Conservation (phyloP, 2,888 invertebrate species). For the Yponomeuta cagnagella region DNA sequence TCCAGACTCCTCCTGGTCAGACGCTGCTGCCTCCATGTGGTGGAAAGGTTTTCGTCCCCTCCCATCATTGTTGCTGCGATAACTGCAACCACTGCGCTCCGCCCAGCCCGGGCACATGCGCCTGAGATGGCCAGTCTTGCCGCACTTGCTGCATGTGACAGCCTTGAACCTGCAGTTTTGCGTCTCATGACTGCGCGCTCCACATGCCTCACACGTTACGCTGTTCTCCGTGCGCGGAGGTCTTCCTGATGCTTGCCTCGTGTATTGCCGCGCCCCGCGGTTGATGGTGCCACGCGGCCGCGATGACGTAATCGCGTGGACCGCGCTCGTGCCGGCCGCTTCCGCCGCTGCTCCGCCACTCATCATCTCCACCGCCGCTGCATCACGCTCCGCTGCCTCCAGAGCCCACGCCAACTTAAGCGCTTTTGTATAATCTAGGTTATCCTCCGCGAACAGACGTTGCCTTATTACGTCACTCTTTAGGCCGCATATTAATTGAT, state of each 20-base stretch:
- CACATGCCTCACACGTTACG: not conserved
- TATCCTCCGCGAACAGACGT: no score
- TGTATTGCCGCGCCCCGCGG: not conserved
- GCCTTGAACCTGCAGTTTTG: not conserved
- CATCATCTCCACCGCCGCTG: conserved; percentile 5
- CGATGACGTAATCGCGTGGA: not conserved
- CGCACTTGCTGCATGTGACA: not conserved
- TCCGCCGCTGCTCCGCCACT: not conserved
- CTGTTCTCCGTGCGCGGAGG: no score
- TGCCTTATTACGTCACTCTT: no score
- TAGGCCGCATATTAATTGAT: no score
- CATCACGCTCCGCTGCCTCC: conserved; percentile 10
- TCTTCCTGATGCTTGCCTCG: no score
- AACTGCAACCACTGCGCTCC: not conserved
- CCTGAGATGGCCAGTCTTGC: not conserved
- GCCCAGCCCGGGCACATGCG: not conserved
- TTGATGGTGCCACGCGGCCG: not conserved
- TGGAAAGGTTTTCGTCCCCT: no score
- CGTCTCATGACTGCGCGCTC: not conserved
- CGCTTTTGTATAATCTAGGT: not conserved
- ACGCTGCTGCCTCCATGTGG: no score
- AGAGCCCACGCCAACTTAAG: not conserved
- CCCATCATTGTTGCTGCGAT: no score
- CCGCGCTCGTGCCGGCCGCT: not conserved
- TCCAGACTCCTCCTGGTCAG: no score